Base-by-base conservation (phyloP, 35 echinoderm and acorn worm genomes). In the Lytechinus pictus region DNA sequence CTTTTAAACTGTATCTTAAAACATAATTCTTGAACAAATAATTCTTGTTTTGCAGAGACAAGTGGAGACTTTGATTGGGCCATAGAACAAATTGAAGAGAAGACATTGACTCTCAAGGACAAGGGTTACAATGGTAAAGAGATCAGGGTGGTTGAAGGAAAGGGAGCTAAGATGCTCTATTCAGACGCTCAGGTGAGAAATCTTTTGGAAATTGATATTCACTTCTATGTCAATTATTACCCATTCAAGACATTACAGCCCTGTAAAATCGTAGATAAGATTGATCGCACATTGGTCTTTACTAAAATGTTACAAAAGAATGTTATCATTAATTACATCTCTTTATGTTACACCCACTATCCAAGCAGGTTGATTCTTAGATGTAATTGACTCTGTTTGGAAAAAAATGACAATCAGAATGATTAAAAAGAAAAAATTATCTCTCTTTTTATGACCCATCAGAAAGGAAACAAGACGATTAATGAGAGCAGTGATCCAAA, bases 401-500 rank as follows among this genome's bases (percentile, higher is more conserved):
- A 44, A 44, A 44, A 44, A 44, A 44, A 44, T 44, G 2, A 44
- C 33, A 44, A 44, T 44, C 33, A 44, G 33, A 44, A 44, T 44
- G 33, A n/a, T n/a, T n/a, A n/a, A n/a, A n/a, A n/a, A n/a, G n/a
- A n/a, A n/a, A n/a, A n/a, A n/a, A n/a, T n/a, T 3, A 72, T 21
- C 28, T 54, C 88, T 11, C n/a, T 52, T 54, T n/a, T 52, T 90
- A 21, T 52, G 52, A 14, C 88, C 54, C 89, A 57, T 55, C 92
- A 99, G 98, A 98, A 96, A 95, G 98, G 98, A 52, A 86, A 95
- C 57, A 89, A 97, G 93, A 99, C 98, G 1, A 95, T 94, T 6
- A 99, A 99, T 54, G 95, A 97, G 61, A 91, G 87, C 44, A 99
- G 98, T 96, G 98, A 99, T 87, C 98, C 98, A 16, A 90, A 99